Evolutionary conservation across 2,888 invertebrate genomes (phyloP).

Genomic region (Thecophora atra): DNA sequence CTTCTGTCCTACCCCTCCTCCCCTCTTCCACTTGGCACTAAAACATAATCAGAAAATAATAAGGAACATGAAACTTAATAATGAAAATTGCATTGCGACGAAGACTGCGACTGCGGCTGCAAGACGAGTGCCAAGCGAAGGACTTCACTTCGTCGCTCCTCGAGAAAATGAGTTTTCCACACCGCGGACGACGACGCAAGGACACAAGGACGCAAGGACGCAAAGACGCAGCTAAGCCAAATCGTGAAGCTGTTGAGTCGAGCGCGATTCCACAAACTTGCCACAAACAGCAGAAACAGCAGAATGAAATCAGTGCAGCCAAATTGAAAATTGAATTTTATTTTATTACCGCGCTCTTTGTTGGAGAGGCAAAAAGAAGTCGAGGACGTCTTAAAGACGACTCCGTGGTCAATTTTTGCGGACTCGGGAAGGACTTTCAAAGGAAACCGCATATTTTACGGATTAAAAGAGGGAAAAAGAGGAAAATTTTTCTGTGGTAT

Average conservation of each 20-base stretch:
- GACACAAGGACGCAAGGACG: not conserved
- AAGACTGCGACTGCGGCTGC: too few species aligned
- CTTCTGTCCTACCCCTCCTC: not conserved
- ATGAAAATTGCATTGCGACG: constrained; percentile 41
- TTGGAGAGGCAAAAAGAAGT: not conserved
- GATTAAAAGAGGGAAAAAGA: too few species aligned
- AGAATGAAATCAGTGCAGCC: constrained; percentile 39
- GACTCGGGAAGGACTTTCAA: too few species aligned
- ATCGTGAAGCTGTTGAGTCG: constrained; percentile 27
- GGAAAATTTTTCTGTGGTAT: too few species aligned
- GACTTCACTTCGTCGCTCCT: constrained; percentile 30
- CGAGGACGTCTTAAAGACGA: not conserved
- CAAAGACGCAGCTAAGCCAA: not conserved
- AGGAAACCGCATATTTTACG: too few species aligned
- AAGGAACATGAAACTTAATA: constrained; percentile 43
- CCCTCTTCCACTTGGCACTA: not conserved
- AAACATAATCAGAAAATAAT: constrained; percentile 44
- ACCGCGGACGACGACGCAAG: not conserved
- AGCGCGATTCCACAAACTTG: constrained; percentile 28
- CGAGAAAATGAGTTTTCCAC: constrained; percentile 36
- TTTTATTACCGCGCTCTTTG: constrained; percentile 35
- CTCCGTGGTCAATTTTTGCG: too few species aligned
- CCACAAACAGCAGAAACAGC: constrained; percentile 30
- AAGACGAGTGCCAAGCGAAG: not conserved
- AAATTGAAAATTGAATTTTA: constrained; percentile 44